Percentiles rank a stretch among this genome's conserved stretches.
Evolutionary conservation across 2,113 vertebrate species (phyloP).

Genomic region (Zosterops lateralis): DNA sequence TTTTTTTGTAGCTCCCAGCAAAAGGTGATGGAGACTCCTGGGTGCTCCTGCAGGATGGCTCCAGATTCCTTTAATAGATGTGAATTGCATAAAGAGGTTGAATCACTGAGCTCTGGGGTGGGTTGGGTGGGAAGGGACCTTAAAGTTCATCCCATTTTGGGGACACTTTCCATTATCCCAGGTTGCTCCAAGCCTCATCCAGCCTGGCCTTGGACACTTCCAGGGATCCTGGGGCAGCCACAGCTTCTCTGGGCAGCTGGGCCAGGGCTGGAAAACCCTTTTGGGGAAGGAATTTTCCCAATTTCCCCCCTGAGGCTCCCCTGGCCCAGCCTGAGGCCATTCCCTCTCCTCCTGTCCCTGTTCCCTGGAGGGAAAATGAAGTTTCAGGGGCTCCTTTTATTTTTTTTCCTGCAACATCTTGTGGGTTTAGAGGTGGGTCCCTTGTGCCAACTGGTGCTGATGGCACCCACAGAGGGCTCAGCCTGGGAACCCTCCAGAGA

Average conservation of each 20-base stretch:
- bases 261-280: background rate
- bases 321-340: fast-evolving
- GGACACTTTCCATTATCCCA: fast-evolving
- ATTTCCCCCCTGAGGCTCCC: background rate
- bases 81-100: fast-evolving
- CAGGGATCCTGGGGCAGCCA: background rate
- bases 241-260: background rate
- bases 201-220: no score
- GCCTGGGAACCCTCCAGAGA: no score
- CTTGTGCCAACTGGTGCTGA: no score
- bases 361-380: background rate
- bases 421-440: no score
- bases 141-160: background rate
- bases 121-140: background rate
- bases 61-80: background rate
- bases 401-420: no score
- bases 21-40: background rate
- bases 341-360: background rate
- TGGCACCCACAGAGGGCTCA: no score
- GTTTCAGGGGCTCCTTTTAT: no score
- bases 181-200: fast-evolving
- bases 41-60: background rate
- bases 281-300: background rate
- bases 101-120: background rate
- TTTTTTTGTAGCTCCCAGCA: background rate